Conservation (phyloP, 1,140 invertebrate genomes). For the Nilaparvata lugens region DNA sequence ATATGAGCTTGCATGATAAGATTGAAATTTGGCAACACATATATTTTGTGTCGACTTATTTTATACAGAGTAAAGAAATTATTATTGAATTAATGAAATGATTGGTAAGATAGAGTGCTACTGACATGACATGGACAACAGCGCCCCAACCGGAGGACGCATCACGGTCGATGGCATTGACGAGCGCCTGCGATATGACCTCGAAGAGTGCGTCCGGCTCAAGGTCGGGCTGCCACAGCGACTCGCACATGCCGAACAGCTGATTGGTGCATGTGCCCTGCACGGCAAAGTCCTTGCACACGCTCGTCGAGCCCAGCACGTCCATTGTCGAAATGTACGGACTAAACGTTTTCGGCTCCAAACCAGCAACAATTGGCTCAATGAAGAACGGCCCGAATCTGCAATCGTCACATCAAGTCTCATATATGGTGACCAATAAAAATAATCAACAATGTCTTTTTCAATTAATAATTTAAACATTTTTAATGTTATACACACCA, state of each 20-base stretch:
- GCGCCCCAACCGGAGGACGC: slow-evolving; percentile 97
- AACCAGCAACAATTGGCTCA: slow-evolving; percentile 90
- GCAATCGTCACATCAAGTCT: too few relatives aligned
- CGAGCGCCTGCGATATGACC: slow-evolving; percentile 88
- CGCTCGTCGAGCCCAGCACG: slow-evolving; percentile 72
- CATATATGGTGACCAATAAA: too few relatives aligned
- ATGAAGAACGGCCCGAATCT: slow-evolving; percentile 97
- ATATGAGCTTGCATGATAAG: too few relatives aligned
- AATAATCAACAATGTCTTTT: too few relatives aligned
- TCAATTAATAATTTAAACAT: too few relatives aligned
- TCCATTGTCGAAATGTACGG: slow-evolving; percentile 93
- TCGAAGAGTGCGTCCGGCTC: slow-evolving; percentile 93
- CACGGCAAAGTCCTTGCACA: slow-evolving; percentile 91
- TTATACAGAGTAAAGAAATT: too few relatives aligned
- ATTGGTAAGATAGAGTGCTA: slow-evolving; percentile 18
- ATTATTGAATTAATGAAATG: too few relatives aligned
- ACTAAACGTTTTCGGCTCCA: slow-evolving; percentile 77
- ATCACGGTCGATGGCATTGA: slow-evolving; percentile 95
- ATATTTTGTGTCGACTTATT: too few relatives aligned
- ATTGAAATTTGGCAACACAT: too few relatives aligned
- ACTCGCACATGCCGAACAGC: slow-evolving; percentile 96
- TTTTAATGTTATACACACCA: too few relatives aligned
- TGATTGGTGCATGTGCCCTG: slow-evolving; percentile 89
- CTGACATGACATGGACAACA: slow-evolving; percentile 89
- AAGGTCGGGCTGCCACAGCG: slow-evolving; percentile 83